Evolutionary conservation across 2,888 invertebrate species (phyloP).

Genomic region (Agonopterix alstromeriana): DNA sequence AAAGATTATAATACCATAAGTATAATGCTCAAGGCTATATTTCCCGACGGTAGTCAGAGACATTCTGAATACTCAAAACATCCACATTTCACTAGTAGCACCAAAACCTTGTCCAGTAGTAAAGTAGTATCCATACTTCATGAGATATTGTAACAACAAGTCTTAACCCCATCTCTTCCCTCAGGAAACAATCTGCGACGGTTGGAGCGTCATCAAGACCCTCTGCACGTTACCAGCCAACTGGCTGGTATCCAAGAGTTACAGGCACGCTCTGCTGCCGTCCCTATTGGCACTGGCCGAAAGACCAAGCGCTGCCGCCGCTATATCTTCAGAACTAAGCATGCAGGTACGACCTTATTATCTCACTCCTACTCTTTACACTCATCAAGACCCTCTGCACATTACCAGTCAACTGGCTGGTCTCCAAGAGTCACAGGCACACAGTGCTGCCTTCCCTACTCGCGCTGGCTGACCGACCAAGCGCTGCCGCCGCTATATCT

Average conservation of each 20-base stretch:
- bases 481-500: constrained; percentile 81
- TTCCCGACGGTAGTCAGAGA: too few relatives aligned
- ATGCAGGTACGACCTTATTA: constrained; percentile 57
- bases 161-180: too few relatives aligned
- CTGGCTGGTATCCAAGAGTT: constrained; percentile 86
- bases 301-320: constrained; percentile 79
- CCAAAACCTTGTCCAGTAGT: too few relatives aligned
- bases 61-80: too few relatives aligned
- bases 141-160: too few relatives aligned
- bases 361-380: too few relatives aligned
- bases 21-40: too few relatives aligned
- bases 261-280: constrained; percentile 85
- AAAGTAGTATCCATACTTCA: too few relatives aligned
- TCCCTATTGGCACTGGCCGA: constrained; percentile 81
- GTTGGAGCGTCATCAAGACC: constrained; percentile 85
- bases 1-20: too few relatives aligned
- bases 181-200: constrained; percentile 60
- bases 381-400: constrained; percentile 89
- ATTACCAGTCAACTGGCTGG: constrained; percentile 91
- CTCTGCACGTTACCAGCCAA: constrained; percentile 90
- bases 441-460: constrained; percentile 88
- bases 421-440: constrained; percentile 81
- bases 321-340: constrained; percentile 85
- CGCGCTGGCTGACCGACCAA: constrained; percentile 77
- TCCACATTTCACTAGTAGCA: too few relatives aligned